phyloP scores from a whole-genome alignment of 2,113 vertebrate species.

The Etia nguti region DNA sequence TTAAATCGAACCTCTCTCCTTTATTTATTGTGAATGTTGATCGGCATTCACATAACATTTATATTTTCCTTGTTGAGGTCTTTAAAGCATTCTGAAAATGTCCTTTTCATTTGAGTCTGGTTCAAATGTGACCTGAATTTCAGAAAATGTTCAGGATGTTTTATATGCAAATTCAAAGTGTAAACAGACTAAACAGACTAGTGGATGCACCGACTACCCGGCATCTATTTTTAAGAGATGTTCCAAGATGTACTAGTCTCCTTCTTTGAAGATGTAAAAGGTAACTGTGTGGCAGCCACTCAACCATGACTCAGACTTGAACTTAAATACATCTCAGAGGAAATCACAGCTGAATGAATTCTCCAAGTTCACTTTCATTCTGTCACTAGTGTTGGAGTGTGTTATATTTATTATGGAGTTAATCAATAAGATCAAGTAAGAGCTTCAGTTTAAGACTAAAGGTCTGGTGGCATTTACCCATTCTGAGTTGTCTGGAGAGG shows the following conservation, averaged over 20 bases:
- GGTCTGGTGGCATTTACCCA: not conserved
- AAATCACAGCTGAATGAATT: not conserved
- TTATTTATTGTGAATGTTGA: not conserved
- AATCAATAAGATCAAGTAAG: not conserved
- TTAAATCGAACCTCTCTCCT: no score
- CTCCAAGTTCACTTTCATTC: not conserved
- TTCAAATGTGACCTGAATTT: not conserved
- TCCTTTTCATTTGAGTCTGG: not conserved
- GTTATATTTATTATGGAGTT: not conserved
- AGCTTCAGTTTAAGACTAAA: not conserved
- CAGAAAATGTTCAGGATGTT: not conserved
- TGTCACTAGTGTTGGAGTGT: not conserved
- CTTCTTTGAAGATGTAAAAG: not conserved
- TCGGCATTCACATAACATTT: not conserved
- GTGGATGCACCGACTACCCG: not conserved
- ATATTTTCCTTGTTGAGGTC: not conserved
- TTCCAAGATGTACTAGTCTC: not conserved
- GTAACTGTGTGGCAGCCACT: not conserved
- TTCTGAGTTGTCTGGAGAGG: not conserved
- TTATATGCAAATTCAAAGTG: not conserved
- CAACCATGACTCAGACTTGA: not conserved
- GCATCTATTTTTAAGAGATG: not conserved
- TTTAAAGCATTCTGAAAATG: not conserved
- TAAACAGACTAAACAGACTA: not conserved
- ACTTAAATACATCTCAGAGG: not conserved